Evolutionary conservation across 2,797 vertebrate species (phyloP).

Genomic region (Orestias chungarensis): DNA sequence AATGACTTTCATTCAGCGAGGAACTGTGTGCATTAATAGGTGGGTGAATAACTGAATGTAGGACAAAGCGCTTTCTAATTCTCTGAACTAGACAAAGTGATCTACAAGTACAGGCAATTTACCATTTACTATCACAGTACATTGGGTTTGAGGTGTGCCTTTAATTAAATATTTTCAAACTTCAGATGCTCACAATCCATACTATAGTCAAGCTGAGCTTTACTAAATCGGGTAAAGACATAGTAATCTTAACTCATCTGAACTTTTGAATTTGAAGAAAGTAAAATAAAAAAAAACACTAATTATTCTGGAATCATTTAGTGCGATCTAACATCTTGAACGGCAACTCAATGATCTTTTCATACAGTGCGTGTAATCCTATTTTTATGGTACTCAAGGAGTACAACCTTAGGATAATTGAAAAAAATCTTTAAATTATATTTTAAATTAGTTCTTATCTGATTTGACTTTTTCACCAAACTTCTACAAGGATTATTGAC

Average conservation of each 20-base stretch:
- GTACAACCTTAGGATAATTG: not conserved
- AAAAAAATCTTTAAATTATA: not conserved
- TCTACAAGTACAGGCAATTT: too few relatives aligned
- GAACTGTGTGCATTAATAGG: too few relatives aligned
- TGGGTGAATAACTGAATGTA: too few relatives aligned
- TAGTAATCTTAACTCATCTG: not conserved
- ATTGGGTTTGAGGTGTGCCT: not conserved
- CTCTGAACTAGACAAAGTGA: too few relatives aligned
- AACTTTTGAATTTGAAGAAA: not conserved
- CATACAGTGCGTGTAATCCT: too few relatives aligned
- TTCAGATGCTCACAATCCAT: not conserved
- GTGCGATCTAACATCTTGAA: too few relatives aligned
- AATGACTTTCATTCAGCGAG: too few relatives aligned
- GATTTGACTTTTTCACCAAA: not conserved
- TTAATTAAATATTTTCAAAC: not conserved
- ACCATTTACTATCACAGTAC: not conserved
- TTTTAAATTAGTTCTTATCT: not conserved
- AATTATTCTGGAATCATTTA: too few relatives aligned
- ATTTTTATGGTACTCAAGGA: too few relatives aligned
- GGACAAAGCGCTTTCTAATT: too few relatives aligned
- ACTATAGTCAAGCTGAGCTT: not conserved
- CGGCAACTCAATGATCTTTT: too few relatives aligned
- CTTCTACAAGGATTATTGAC: slow-evolving; percentile 3
- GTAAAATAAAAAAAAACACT: not conserved
- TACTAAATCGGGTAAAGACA: not conserved